These are phyloP conservation scores for Corythoichthys intestinalis DNA, from an alignment of 2,113 vertebrate genomes.

Conservation along the genomic window DNA sequence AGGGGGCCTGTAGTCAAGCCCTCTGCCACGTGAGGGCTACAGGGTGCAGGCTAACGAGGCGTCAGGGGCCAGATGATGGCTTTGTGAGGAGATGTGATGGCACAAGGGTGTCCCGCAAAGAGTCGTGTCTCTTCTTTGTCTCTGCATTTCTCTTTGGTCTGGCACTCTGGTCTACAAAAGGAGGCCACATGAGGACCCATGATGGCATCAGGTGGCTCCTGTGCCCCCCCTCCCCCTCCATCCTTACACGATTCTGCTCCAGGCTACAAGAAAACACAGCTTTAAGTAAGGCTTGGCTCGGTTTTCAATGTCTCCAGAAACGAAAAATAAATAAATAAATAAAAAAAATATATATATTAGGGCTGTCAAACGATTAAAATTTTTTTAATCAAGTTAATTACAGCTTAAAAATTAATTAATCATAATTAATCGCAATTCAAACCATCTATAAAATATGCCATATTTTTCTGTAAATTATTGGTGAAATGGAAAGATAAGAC, in stretches of 20 bases:
- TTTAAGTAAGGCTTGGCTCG: not conserved
- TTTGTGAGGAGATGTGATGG: conserved; percentile 58
- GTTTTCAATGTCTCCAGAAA: too few relatives aligned
- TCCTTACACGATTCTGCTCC: conserved; percentile 10
- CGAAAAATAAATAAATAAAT: too few relatives aligned
- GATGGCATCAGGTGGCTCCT: conserved; percentile 62
- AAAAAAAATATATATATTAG: too few relatives aligned
- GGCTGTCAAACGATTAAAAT: too few relatives aligned
- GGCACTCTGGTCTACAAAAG: conserved; percentile 53
- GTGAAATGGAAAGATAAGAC: too few relatives aligned
- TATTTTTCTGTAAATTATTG: too few relatives aligned
- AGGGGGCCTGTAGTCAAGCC: conserved; percentile 43
- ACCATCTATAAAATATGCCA: too few relatives aligned
- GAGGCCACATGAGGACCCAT: conserved; percentile 24
- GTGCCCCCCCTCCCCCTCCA: conserved; percentile 14
- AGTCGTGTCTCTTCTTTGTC: conserved; percentile 69
- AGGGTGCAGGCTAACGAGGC: conserved; percentile 70
- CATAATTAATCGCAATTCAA: too few relatives aligned
- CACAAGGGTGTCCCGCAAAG: conserved; percentile 64
- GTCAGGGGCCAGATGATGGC: conserved; percentile 65
- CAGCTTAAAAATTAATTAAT: too few relatives aligned
- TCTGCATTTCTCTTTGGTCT: conserved; percentile 45
- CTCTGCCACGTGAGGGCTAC: conserved; percentile 55
- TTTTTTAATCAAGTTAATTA: too few relatives aligned
- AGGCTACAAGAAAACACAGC: conserved; percentile 13